Evolutionary conservation across 2,888 invertebrate genomes (phyloP), one percentile per base, ranked within the genome.

Genomic region (Formica aserva): DNA sequence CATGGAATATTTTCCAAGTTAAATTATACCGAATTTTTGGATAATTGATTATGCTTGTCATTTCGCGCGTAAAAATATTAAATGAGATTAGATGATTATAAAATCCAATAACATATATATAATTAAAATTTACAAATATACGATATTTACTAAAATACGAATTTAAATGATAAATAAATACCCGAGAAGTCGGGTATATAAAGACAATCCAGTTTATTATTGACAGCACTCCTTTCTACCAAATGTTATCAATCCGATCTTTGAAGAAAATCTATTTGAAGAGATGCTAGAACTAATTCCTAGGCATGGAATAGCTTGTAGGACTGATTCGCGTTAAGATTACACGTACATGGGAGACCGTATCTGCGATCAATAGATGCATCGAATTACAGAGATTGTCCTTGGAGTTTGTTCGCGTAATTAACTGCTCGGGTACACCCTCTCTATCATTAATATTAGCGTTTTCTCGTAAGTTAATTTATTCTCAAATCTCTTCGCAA

Each of bases 251-350:
- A 18, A 41, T 60, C 22, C 6, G 4, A 38, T n/a, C 26, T 72
- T 57, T 18, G 9, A 65, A 45, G n/a, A 13, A 69, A 57, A 69
- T 78, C 13, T 69, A 41, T 57, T 57, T 69, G 18, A 0, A 35
- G 9, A 18, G 26, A 52, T 26, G 26, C 3, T 15, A 52, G n/a
- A 5, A 11, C 13, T 57, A 57, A 57, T 77, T 77, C 41, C 22
- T 69, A 69, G 69, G 15, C 29, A 66, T 69, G 77, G 22, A 69
- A 77, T 77, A 77, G 55, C n/a, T 67, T 57, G 55, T 8, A 8
- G 55, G 4, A 35, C 52, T 38, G 66, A 77, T 67, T 66, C 11
- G 26, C 52, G 15, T 38, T 26, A 13, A 55, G 55, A 66, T 65
- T 65, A 66, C 55, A 38, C 41, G n/a, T 29, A 48, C 18, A 63